phyloP scores from a whole-genome alignment of 2,113 vertebrate genomes.

The Arothron firmamentum region DNA sequence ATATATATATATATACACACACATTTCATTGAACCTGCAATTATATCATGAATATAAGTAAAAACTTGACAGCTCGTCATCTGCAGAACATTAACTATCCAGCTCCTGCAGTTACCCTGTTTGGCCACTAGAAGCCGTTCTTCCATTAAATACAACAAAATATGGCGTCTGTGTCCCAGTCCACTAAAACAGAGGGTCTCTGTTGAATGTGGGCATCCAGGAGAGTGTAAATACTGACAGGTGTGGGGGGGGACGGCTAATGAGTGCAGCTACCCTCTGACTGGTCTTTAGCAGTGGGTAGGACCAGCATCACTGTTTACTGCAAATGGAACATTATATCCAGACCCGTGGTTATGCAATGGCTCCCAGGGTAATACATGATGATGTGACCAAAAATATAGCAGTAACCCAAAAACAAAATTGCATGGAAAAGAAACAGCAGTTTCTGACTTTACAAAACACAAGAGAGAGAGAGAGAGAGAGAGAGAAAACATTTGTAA shows the following conservation, averaged over 20 bases:
- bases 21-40: no score
- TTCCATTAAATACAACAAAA: constrained; percentile 24
- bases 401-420: constrained; percentile 19
- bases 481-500: not conserved
- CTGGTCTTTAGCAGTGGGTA: constrained; percentile 47
- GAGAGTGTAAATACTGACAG: constrained; percentile 63
- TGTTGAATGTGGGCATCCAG: constrained; percentile 52
- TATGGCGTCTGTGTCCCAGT: constrained; percentile 14
- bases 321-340: constrained; percentile 61
- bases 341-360: constrained; percentile 59
- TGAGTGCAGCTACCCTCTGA: constrained; percentile 31
- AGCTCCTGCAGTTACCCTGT: constrained; percentile 39
- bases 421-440: constrained; percentile 7
- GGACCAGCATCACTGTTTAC: constrained; percentile 50
- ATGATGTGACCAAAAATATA: constrained; percentile 40
- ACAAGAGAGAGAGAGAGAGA: constrained; percentile 12
- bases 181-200: constrained; percentile 60
- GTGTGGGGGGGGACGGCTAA: constrained; percentile 62
- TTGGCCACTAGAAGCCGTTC: constrained; percentile 50
- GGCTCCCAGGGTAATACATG: constrained; percentile 33
- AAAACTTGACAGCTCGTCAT: not conserved
- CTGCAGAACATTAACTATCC: not conserved
- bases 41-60: no score
- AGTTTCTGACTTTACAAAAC: constrained; percentile 17
- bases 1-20: no score